Base-by-base conservation (phyloP, 2,888 invertebrate genomes). In the Meganola albula region DNA sequence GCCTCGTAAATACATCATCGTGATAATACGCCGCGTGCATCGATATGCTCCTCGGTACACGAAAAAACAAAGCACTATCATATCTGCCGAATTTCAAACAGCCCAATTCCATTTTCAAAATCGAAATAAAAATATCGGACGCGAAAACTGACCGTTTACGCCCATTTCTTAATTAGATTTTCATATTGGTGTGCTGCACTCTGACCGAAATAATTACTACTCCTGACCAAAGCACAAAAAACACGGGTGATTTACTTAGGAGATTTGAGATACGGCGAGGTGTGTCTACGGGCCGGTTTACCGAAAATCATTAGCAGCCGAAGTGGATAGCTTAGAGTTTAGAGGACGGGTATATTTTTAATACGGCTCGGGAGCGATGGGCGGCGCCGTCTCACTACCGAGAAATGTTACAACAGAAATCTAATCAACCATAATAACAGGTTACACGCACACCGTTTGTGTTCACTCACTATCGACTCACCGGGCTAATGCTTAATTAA, bases 341-440 rank as follows among this genome's bases (percentile, higher is more conserved):
- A 4, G 73, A 72, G 74, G 76, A 74, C 69, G 80, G 76, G 82
- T 79, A 76, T 80, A 76, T 79, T 83, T 80, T 80, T 82, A 83
- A 83, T 82, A 71, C 71, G 67, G 74, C 69, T 73, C 80, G 76
- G 84, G 79, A 84, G 84, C 84, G 79, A 75, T 77, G 84, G 85
- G 84, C 84, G 84, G 76, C 71, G 71, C 76, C 74, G 67, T 42
- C 48, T 67, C 75, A 85, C 85, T 85, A 85, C 85, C 83, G 83
- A 85, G 85, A 85, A 85, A 82, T 78, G 79, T 79, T 82, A 80
- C 83, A 79, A 83, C 84, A 80, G 80, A 84, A 84, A 85, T 83
- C 85, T 84, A 85, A 85, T 85, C 85, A 84, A 82, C 58, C 74
- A 74, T 85, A 85, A 85, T 85, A 84, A 84, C 85, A 83, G 85